Percentiles rank a stretch among this genome's conserved stretches.
phyloP scores from a whole-genome alignment of 2,113 vertebrate species.

The Neolamprologus cancellatus region DNA sequence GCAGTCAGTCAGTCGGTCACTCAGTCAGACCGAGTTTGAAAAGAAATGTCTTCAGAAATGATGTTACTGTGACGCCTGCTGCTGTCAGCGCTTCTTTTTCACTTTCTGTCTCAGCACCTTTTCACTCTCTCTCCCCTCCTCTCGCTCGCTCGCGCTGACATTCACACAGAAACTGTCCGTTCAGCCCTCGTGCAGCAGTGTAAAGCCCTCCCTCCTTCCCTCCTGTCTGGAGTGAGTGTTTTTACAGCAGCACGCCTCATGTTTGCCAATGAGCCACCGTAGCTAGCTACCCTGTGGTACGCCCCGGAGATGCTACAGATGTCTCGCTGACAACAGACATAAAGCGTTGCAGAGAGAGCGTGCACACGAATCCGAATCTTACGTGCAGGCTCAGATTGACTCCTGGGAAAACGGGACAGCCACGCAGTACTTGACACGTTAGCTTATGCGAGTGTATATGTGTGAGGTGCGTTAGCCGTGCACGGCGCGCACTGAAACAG shows the following conservation, averaged over 20 bases:
- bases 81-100: constrained; percentile 31
- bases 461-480: not conserved
- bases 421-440: not conserved
- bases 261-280: constrained; percentile 45
- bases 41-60: not conserved
- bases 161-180: constrained; percentile 20
- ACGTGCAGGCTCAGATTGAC: not conserved
- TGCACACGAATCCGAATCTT: not conserved
- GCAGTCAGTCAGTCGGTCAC: not conserved
- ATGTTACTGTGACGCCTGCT: constrained; percentile 5
- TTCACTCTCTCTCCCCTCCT: not conserved
- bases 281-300: not conserved
- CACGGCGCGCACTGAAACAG: not conserved
- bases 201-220: not conserved
- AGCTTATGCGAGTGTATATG: not conserved
- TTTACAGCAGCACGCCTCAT: constrained; percentile 25
- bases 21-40: not conserved
- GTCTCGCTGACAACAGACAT: not conserved
- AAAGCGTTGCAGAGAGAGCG: not conserved
- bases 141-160: not conserved
- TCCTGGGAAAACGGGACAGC: not conserved
- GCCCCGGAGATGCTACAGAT: not conserved
- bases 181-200: constrained; percentile 25
- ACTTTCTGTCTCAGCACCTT: constrained; percentile 11
- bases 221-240: not conserved